Percentiles rank a stretch among this genome's conserved stretches.
These are phyloP conservation scores for Crax fasciolata DNA, from an alignment of 2,797 vertebrate genomes.

Conservation along the genomic window DNA sequence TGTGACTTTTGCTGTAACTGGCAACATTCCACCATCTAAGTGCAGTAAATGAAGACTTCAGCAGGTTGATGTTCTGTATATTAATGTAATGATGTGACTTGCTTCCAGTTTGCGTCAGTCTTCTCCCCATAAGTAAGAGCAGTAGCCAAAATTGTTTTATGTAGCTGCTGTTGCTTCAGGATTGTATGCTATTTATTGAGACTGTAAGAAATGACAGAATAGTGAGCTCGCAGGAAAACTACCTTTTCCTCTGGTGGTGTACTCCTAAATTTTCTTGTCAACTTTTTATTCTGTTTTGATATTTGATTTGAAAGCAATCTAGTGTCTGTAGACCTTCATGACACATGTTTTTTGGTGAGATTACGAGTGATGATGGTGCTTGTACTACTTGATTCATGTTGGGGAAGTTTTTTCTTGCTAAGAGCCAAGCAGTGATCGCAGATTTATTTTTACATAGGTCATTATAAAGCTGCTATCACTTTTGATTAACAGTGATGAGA, in stretches of 20 bases:
- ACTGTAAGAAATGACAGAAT: not conserved
- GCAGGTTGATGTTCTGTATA: not conserved
- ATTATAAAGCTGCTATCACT: not conserved
- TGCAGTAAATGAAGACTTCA: not conserved
- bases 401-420: not conserved
- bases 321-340: not conserved
- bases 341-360: not conserved
- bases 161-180: not conserved
- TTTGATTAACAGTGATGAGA: not conserved
- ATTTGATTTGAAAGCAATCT: fast-evolving
- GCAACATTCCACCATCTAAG: not conserved
- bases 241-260: not conserved
- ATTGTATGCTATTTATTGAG: fast-evolving
- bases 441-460: not conserved
- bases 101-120: not conserved
- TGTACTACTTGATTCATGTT: not conserved
- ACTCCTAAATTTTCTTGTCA: not conserved
- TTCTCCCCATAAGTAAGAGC: not conserved
- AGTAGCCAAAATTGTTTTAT: not conserved
- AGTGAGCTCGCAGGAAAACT: not conserved
- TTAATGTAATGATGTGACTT: not conserved
- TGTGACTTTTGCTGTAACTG: not conserved
- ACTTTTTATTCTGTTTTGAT: not conserved
- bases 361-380: not conserved
- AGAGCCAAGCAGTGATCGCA: not conserved